Conservation (phyloP, 2,888 invertebrate genomes). For the Belgica antarctica region DNA sequence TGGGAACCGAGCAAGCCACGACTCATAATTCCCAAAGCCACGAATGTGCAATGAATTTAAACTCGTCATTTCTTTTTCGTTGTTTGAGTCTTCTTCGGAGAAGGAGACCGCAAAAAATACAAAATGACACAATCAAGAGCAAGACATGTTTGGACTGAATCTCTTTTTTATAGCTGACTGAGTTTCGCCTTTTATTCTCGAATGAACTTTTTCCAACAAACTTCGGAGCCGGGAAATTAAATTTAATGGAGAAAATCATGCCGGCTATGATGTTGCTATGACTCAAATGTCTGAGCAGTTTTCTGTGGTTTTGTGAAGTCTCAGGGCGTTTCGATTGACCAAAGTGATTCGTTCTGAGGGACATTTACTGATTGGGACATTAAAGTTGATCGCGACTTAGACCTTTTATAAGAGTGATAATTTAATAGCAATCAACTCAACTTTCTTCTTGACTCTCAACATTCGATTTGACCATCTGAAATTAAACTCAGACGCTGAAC, state of each 20-base stretch:
- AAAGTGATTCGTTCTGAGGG: too few species aligned
- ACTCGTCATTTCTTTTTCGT: background rate
- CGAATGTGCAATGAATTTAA: conserved; percentile 37
- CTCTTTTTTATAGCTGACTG: conserved; percentile 1
- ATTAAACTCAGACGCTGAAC: too few species aligned
- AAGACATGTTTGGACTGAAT: conserved; percentile 4
- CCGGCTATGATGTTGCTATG: too few species aligned
- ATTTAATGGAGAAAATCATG: background rate
- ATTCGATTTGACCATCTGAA: too few species aligned
- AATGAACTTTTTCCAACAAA: background rate
- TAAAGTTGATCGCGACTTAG: too few species aligned
- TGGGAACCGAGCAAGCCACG: conserved; percentile 24
- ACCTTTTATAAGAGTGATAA: too few species aligned
- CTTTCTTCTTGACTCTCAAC: too few species aligned
- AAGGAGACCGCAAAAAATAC: background rate
- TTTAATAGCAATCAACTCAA: too few species aligned
- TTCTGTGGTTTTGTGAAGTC: too few species aligned
- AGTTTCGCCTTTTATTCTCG: background rate
- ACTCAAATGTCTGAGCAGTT: too few species aligned
- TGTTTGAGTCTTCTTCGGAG: background rate
- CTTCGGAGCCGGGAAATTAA: background rate
- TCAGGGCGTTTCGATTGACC: too few species aligned
- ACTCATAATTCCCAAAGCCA: conserved; percentile 3
- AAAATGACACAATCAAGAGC: background rate
- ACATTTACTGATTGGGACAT: too few species aligned